phyloP scores from a whole-genome alignment of 1,140 invertebrate genomes.

The Caenorhabditis elegans region DNA sequence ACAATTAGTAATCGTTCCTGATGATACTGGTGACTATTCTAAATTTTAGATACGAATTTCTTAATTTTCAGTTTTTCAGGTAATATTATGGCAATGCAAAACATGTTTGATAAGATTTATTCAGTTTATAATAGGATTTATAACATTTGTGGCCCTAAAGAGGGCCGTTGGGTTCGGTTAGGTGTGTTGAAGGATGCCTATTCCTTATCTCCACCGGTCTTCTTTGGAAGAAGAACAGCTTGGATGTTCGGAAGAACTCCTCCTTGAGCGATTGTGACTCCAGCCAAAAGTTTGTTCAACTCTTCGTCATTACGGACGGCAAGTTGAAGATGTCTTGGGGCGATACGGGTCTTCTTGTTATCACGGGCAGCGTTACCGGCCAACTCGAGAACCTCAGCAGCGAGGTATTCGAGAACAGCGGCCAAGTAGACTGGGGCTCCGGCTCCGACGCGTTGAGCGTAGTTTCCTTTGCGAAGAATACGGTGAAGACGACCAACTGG shows the following conservation, averaged over 20 bases:
- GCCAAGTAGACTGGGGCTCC: conserved; percentile 76
- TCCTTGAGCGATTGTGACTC: conserved; percentile 80
- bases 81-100: no score
- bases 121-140: no score
- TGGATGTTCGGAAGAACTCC: conserved; percentile 81
- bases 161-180: conserved; percentile 50
- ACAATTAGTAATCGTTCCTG: no score
- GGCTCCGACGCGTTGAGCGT: conserved; percentile 75
- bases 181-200: no score
- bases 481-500: conserved; percentile 76
- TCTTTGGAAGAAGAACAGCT: conserved; percentile 74
- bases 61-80: no score
- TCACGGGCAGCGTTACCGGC: conserved; percentile 76
- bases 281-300: conserved; percentile 76
- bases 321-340: conserved; percentile 69
- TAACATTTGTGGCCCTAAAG: conserved; percentile 54
- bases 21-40: no score
- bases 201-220: conserved; percentile 58
- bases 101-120: no score
- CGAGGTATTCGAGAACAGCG: conserved; percentile 70
- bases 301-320: conserved; percentile 79
- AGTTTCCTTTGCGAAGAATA: conserved; percentile 72
- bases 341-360: conserved; percentile 70
- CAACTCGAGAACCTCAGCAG: conserved; percentile 66
- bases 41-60: no score